Evolutionary conservation across 1,140 invertebrate species (phyloP).

Genomic region (Amphibalanus amphitrite): DNA sequence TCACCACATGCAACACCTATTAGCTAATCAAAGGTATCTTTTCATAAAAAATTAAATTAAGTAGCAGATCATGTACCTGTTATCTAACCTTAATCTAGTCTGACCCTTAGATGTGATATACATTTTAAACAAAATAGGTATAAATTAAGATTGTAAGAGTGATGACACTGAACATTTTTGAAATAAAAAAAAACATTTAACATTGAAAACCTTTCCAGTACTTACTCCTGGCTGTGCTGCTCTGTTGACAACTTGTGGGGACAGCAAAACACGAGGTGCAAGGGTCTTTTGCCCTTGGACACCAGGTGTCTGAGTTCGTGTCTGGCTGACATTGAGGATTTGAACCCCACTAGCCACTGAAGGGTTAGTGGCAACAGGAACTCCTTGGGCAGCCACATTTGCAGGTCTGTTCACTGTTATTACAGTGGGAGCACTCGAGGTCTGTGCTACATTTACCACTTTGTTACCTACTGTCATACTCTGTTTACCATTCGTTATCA

Average conservation of each 20-base stretch:
- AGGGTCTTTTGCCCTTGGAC: not conserved
- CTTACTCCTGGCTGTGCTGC: not conserved
- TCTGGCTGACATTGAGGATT: not conserved
- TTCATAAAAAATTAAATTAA: not conserved
- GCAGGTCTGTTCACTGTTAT: not conserved
- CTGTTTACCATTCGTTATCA: not conserved
- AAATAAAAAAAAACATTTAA: constrained; percentile 21
- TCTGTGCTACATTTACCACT: not conserved
- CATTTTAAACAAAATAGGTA: not conserved
- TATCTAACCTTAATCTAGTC: too few relatives aligned
- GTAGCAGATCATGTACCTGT: too few relatives aligned
- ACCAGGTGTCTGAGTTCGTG: not conserved
- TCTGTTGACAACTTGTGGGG: not conserved
- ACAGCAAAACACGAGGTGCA: not conserved
- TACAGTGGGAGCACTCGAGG: not conserved
- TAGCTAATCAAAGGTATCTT: not conserved
- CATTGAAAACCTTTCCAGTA: constrained; percentile 5
- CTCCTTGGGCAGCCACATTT: not conserved
- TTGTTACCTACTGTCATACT: not conserved
- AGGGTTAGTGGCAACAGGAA: not conserved
- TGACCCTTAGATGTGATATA: not conserved
- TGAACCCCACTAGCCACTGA: not conserved
- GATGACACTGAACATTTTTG: not conserved
- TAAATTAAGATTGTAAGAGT: not conserved
- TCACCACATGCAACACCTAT: too few relatives aligned